Percentiles rank a stretch among this genome's conserved stretches.
These are phyloP conservation scores for Cheilosia impressa DNA, from an alignment of 2,888 invertebrate genomes.

Conservation along the genomic window DNA sequence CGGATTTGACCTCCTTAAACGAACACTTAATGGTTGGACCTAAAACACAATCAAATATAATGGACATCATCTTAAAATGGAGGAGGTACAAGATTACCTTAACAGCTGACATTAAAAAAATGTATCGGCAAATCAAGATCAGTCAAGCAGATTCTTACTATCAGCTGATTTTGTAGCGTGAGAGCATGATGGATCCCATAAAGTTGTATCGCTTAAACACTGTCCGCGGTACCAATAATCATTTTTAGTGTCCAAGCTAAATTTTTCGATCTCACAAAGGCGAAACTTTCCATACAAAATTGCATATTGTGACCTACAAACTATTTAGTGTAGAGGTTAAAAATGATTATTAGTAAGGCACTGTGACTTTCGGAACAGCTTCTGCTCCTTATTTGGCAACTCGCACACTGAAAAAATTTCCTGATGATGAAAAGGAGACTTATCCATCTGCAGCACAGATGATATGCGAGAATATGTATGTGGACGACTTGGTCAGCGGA, in stretches of 20 bases:
- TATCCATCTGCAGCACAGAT: not conserved
- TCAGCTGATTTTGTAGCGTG: slow-evolving; percentile 14
- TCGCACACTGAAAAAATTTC: not conserved
- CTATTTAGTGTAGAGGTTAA: too few relatives aligned
- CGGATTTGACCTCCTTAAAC: slow-evolving; percentile 18
- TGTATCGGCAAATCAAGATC: slow-evolving; percentile 18
- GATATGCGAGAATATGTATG: too few relatives aligned
- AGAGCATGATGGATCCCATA: not conserved
- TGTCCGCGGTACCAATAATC: too few relatives aligned
- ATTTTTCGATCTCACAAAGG: too few relatives aligned
- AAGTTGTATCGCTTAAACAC: slow-evolving; percentile 17
- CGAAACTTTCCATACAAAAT: too few relatives aligned
- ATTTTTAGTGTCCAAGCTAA: too few relatives aligned
- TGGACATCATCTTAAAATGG: slow-evolving; percentile 11
- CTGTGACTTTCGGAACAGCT: slow-evolving; percentile 10
- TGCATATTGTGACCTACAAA: too few relatives aligned
- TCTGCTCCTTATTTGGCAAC: slow-evolving; percentile 12
- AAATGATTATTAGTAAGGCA: too few relatives aligned
- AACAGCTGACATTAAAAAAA: slow-evolving; percentile 11
- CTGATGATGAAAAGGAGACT: not conserved
- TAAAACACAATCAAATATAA: slow-evolving; percentile 4
- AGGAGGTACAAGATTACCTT: slow-evolving; percentile 25
- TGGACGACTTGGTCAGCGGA: too few relatives aligned
- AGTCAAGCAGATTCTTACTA: slow-evolving; percentile 1
- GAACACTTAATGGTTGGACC: slow-evolving; percentile 11